phyloP scores from a whole-genome alignment of 2,113 vertebrate species.

The Egretta garzetta region DNA sequence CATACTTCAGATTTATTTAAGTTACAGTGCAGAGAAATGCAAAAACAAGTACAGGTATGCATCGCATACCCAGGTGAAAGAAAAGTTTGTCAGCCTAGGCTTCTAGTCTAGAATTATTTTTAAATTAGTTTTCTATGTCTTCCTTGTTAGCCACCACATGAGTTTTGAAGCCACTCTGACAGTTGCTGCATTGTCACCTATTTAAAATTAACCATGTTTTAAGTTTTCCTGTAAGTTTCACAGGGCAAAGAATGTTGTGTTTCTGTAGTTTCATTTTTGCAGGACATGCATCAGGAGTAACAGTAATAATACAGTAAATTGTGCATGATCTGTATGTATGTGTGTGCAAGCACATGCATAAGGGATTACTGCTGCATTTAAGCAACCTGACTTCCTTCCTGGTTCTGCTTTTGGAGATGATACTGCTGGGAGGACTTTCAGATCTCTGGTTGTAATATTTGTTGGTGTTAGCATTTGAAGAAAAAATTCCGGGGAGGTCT shows the following conservation, averaged over 20 bases:
- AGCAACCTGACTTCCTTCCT: not conserved
- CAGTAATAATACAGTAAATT: not conserved
- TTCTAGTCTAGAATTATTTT: not conserved
- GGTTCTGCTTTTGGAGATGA: not conserved
- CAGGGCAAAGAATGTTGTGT: not conserved
- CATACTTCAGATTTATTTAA: not conserved
- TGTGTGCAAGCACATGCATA: fast-evolving
- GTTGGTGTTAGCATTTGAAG: not conserved
- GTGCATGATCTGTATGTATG: fast-evolving
- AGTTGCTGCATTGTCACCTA: not conserved
- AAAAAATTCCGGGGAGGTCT: not conserved
- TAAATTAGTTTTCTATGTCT: not conserved
- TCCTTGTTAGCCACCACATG: not conserved
- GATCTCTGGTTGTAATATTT: not conserved
- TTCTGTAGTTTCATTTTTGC: not conserved
- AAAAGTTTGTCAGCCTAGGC: not conserved
- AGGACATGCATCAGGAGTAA: not conserved
- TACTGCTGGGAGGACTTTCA: not conserved
- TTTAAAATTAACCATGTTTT: not conserved
- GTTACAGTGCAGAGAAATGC: not conserved
- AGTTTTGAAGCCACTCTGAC: not conserved
- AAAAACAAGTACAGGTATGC: not conserved
- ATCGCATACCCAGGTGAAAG: not conserved
- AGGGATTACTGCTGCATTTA: not conserved
- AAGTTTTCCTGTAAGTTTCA: not conserved